Conservation (phyloP, 2,888 invertebrate genomes). For the Sylvicola fuscatus region DNA sequence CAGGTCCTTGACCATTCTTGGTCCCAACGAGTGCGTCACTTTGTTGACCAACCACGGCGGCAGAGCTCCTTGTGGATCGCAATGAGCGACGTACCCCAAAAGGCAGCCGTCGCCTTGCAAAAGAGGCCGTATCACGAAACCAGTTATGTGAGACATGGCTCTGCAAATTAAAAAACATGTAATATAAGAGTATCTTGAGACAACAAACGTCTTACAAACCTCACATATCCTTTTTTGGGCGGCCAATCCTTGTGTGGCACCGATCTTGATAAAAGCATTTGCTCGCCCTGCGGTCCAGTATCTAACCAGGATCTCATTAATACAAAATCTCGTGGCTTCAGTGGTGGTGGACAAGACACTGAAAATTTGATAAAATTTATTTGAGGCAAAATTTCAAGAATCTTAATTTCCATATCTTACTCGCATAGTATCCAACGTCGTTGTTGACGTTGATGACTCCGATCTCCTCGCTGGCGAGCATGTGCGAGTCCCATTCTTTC, state of each 20-base stretch:
- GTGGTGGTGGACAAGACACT: conserved; percentile 74
- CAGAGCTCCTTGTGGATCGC: conserved; percentile 70
- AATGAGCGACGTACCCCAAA: conserved; percentile 74
- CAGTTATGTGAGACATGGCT: conserved; percentile 38
- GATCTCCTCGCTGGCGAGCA: conserved; percentile 70
- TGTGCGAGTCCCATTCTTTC: conserved; percentile 78
- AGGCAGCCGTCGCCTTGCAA: conserved; percentile 41
- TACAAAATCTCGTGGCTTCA: conserved; percentile 82
- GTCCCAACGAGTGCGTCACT: conserved; percentile 58
- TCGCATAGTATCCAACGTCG: conserved; percentile 80
- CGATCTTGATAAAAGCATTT: conserved; percentile 77
- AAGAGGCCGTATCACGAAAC: conserved; percentile 43
- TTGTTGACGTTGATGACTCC: conserved; percentile 84
- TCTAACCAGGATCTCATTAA: conserved; percentile 84
- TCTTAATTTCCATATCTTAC: conserved; percentile 31
- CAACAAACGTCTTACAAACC: no score
- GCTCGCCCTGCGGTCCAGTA: conserved; percentile 46
- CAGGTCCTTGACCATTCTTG: conserved; percentile 63
- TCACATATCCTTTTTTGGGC: conserved; percentile 60
- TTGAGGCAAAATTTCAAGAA: background rate
- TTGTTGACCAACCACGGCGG: conserved; percentile 83
- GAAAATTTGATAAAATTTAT: conserved; percentile 8
- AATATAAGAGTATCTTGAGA: background rate
- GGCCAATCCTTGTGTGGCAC: conserved; percentile 74
- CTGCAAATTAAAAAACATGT: conserved; percentile 24